Conservation (phyloP, 2,113 vertebrate species). For the Cynopterus brachyotis region DNA sequence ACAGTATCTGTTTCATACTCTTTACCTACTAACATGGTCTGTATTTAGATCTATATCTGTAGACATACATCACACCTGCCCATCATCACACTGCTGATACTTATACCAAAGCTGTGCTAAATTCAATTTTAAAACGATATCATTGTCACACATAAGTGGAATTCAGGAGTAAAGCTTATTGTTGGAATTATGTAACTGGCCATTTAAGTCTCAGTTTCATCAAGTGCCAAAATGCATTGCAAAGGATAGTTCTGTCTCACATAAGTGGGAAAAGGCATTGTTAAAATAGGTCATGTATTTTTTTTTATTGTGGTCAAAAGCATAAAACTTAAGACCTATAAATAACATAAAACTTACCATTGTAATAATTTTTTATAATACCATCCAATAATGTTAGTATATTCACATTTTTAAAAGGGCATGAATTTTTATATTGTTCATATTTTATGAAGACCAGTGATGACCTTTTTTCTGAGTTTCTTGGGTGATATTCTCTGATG, state of each 20-base stretch:
- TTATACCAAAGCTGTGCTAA: background rate
- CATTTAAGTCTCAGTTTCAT: background rate
- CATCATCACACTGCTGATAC: background rate
- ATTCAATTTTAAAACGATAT: constrained; percentile 35
- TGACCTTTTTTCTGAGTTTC: background rate
- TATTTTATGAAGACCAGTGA: background rate
- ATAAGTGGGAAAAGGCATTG: background rate
- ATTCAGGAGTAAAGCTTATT: constrained; percentile 26
- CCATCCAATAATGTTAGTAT: background rate
- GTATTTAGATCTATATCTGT: rapidly evolving
- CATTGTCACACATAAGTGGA: constrained; percentile 22
- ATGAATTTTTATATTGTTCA: background rate
- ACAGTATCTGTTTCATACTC: background rate
- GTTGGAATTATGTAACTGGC: background rate
- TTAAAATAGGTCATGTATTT: background rate
- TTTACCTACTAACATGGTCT: background rate
- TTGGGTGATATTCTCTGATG: background rate
- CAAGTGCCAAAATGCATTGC: background rate
- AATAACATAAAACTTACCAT: background rate
- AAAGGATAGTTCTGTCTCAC: background rate
- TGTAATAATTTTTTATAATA: background rate
- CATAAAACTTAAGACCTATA: background rate
- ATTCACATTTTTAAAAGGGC: background rate
- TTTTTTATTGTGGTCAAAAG: background rate
- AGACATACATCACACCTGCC: background rate